Percentiles rank a stretch among this genome's conserved stretches.
phyloP scores from a whole-genome alignment of 2,113 vertebrate species.

The Acinonyx jubatus region DNA sequence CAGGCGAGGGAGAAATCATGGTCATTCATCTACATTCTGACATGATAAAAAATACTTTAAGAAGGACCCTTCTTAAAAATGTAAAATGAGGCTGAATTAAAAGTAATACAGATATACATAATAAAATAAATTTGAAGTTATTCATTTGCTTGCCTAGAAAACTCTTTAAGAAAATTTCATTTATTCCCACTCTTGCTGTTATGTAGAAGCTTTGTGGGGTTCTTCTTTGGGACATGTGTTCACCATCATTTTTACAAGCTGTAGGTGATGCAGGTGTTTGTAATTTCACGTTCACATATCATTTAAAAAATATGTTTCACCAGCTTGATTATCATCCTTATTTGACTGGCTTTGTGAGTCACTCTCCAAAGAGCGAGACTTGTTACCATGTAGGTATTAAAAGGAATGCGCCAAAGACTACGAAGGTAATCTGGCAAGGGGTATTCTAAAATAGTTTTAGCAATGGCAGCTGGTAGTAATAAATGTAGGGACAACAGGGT shows the following conservation, averaged over 20 bases:
- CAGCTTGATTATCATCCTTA: neutral
- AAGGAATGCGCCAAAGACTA: neutral
- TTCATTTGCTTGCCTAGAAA: neutral
- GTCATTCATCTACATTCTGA: neutral
- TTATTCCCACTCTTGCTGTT: neutral
- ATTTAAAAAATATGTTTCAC: neutral
- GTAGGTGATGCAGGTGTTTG: neutral
- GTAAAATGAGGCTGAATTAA: conserved; percentile 22
- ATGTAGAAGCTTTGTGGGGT: neutral
- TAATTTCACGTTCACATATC: conserved; percentile 10
- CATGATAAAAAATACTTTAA: conserved; percentile 1
- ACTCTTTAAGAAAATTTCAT: neutral
- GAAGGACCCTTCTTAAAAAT: conserved; percentile 17
- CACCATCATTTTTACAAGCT: conserved; percentile 2
- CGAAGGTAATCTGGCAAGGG: neutral
- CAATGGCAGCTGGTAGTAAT: neutral
- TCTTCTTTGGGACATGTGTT: conserved; percentile 13
- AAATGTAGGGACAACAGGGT: neutral
- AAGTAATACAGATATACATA: neutral
- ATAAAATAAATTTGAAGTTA: neutral
- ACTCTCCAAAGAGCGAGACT: neutral
- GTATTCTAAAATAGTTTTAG: neutral
- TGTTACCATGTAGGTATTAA: neutral
- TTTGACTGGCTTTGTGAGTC: neutral
- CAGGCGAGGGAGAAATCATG: neutral